These are phyloP conservation scores for Elegia similella DNA, from an alignment of 2,888 invertebrate genomes.

Conservation along the genomic window DNA sequence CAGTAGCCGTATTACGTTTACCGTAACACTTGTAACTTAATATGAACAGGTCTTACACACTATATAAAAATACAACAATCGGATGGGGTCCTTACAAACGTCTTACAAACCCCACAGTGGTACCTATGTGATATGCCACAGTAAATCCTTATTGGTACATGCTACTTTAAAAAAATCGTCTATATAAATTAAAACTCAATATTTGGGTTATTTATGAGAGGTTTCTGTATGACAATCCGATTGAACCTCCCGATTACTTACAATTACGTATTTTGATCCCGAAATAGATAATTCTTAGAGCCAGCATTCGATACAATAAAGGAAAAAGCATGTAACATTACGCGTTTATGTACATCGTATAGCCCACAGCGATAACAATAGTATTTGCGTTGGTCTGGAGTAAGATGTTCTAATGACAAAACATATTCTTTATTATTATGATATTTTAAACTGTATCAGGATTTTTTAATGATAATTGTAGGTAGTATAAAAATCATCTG, in stretches of 20 bases:
- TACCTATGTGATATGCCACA: slow-evolving; percentile 75
- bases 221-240: slow-evolving; percentile 16
- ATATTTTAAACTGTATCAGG: background rate
- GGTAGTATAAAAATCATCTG: background rate
- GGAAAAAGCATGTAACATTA: slow-evolving; percentile 32
- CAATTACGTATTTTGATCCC: slow-evolving; percentile 60
- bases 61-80: slow-evolving; percentile 78
- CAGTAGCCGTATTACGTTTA: slow-evolving; percentile 27
- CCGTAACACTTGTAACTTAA: slow-evolving; percentile 41
- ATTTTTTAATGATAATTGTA: background rate
- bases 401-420: slow-evolving; percentile 23
- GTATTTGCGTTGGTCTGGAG: slow-evolving; percentile 40
- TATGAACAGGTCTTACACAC: slow-evolving; percentile 66
- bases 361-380: slow-evolving; percentile 42
- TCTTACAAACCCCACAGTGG: slow-evolving; percentile 47
- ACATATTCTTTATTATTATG: background rate
- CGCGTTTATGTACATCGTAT: slow-evolving; percentile 41
- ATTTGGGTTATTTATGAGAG: slow-evolving; percentile 31
- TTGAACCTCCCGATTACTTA: slow-evolving; percentile 27
- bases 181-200: slow-evolving; percentile 41
- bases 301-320: slow-evolving; percentile 40
- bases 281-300: slow-evolving; percentile 59
- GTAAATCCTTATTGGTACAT: slow-evolving; percentile 52
- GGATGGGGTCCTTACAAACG: slow-evolving; percentile 40
- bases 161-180: slow-evolving; percentile 41